Conservation (phyloP, 2,113 vertebrate species). For the Murina feae region DNA sequence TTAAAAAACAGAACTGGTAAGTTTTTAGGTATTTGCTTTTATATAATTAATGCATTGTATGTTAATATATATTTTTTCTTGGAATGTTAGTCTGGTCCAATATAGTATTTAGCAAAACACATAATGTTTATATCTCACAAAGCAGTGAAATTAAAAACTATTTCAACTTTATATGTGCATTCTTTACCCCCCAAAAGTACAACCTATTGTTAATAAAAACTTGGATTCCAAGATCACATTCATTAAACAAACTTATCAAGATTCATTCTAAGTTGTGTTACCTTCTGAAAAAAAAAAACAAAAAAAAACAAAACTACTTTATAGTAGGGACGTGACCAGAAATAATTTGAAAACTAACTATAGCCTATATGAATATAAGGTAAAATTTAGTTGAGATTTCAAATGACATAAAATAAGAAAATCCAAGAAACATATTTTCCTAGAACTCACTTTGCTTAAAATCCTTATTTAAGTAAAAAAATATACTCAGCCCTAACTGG, state of each 20-base stretch:
- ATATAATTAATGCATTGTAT: neutral
- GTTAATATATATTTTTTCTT: neutral
- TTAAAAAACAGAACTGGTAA: neutral
- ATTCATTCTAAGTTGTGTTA: neutral
- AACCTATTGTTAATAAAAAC: neutral
- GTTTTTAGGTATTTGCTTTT: slow-evolving; percentile 14
- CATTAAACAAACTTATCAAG: slow-evolving; percentile 26
- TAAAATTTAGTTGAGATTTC: slow-evolving; percentile 12
- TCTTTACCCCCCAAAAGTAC: neutral
- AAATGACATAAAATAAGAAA: slow-evolving; percentile 38
- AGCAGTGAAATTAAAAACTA: slow-evolving; percentile 22
- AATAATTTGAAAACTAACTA: neutral
- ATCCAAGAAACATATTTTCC: slow-evolving; percentile 5
- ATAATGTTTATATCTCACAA: neutral
- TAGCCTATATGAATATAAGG: neutral
- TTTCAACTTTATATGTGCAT: neutral
- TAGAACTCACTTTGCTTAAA: neutral
- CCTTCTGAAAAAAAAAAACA: neutral
- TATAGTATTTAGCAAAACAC: slow-evolving; percentile 16
- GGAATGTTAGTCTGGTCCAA: neutral
- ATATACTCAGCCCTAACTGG: no score
- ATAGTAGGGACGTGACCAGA: neutral
- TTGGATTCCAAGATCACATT: slow-evolving; percentile 30
- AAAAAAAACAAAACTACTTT: neutral
- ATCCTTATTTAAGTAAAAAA: slow-evolving; percentile 17